Evolutionary conservation across 2,113 vertebrate species (phyloP).

Genomic region (Lepisosteus osseus): DNA sequence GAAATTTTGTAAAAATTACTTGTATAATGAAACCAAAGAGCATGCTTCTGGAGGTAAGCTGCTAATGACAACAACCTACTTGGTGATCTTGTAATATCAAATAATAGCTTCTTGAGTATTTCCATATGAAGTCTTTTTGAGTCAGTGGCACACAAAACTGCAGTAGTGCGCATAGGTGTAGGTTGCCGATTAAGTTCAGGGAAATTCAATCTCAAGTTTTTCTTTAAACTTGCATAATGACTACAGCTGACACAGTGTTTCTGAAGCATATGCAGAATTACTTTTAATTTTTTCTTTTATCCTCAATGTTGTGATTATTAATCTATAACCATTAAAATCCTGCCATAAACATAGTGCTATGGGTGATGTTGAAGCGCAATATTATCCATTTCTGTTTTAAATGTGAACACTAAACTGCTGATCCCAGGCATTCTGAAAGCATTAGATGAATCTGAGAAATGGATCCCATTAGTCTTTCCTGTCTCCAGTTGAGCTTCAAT

Average conservation of each 20-base stretch:
- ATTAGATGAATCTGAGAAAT: conserved; percentile 9
- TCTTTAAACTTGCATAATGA: background rate
- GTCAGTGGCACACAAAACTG: background rate
- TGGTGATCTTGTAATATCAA: background rate
- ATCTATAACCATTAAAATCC: conserved; percentile 2
- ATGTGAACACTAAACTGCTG: conserved; percentile 9
- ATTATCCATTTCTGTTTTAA: conserved; percentile 7
- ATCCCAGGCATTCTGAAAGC: background rate
- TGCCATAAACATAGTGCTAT: background rate
- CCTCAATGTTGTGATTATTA: conserved; percentile 1
- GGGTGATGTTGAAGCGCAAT: background rate
- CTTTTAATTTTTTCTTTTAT: background rate
- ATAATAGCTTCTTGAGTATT: background rate
- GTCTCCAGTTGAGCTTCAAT: conserved; percentile 7
- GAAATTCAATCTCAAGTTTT: background rate
- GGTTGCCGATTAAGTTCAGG: background rate
- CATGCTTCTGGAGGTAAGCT: too few species aligned
- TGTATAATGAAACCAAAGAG: too few species aligned
- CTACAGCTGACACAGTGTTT: background rate
- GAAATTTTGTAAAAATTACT: too few species aligned
- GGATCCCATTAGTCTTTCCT: background rate
- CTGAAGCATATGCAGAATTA: background rate
- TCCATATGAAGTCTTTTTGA: background rate
- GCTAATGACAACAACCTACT: too few species aligned
- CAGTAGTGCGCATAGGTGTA: background rate